Base-by-base conservation (phyloP, 2,797 vertebrate genomes). In the Lophotriccus pileatus region DNA sequence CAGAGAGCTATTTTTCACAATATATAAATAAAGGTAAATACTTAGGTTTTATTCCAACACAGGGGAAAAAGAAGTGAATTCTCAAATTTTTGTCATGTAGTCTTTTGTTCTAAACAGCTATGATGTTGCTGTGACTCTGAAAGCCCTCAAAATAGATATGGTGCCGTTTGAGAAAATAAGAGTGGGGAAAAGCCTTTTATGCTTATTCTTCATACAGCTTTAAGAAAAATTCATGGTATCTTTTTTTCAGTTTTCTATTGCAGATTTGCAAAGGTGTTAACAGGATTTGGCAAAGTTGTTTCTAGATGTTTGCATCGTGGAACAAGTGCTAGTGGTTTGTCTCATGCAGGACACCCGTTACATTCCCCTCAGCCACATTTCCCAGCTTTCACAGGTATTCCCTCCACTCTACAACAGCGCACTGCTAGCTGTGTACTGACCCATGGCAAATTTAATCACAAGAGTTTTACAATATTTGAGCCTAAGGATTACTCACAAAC, bases 381-480 rank as follows among this genome's bases (percentile, higher is more conserved):
- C 34, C 49, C 43, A 43, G 23, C 10, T 64, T 86, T 69, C 12
- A 30, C 10, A 67, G 19, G 21, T 67, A 52, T 20, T 87, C 28
- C 37, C 62, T 87, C 22, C n/a, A 55, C 32, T 77, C 70, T 46
- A 60, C 27, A 86, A 25, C 7, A 50, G 16, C 18, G 8, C 24
- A 20, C 56, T 84, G 34, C 62, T 46, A 79, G 69, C 66, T 72
- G 43, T 21, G 78, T 81, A 73, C 56, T 67, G 63, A 66, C 63
- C 34, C 72, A 72, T 22, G 23, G 69, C n/a, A 94, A 91, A 91
- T 70, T 62, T 67, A 87, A 88, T 87, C 85, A 70, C 52, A 52
- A 34, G 34, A 88, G 44, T 56, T 91, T 89, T 92, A 79, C 49
- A 85, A 55, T 27, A 82, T 49, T 94, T 4, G 14, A 46, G 67